phyloP scores from a whole-genome alignment of 2,797 vertebrate genomes.

The Ispidina picta region DNA sequence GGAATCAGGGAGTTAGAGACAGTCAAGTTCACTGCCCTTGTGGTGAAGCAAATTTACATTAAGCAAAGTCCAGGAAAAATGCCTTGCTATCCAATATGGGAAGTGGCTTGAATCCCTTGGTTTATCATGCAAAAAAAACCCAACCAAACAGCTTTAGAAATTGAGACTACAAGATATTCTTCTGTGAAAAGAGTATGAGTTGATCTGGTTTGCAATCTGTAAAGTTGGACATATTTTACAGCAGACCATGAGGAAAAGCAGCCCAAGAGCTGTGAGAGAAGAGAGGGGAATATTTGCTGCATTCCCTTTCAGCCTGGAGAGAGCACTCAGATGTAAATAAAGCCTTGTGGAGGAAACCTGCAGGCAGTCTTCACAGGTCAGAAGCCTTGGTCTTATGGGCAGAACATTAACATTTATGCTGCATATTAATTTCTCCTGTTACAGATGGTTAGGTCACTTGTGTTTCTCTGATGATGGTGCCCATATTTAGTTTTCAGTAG shows the following conservation, averaged over 20 bases:
- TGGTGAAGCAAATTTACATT: background rate
- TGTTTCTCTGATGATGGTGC: background rate
- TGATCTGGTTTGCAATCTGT: background rate
- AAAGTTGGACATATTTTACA: background rate
- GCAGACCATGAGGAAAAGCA: background rate
- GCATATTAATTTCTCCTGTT: background rate
- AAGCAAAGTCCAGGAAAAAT: background rate
- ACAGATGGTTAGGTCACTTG: background rate
- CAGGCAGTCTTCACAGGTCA: background rate
- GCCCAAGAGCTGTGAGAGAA: background rate
- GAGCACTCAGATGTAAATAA: background rate
- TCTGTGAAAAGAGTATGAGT: background rate
- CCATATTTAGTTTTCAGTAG: background rate
- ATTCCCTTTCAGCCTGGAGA: background rate
- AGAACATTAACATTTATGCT: background rate
- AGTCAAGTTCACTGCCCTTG: background rate
- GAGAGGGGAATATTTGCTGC: background rate
- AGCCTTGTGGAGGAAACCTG: background rate
- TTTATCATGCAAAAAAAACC: background rate
- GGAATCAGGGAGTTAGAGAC: background rate
- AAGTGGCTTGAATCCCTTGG: background rate
- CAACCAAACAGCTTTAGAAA: background rate
- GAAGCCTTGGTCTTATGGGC: fast-evolving
- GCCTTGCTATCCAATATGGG: background rate
- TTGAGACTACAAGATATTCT: background rate